Evolutionary conservation across 1,140 invertebrate genomes (phyloP), one percentile per base, ranked within the genome.

Genomic region (Conopomorpha cramerella): DNA sequence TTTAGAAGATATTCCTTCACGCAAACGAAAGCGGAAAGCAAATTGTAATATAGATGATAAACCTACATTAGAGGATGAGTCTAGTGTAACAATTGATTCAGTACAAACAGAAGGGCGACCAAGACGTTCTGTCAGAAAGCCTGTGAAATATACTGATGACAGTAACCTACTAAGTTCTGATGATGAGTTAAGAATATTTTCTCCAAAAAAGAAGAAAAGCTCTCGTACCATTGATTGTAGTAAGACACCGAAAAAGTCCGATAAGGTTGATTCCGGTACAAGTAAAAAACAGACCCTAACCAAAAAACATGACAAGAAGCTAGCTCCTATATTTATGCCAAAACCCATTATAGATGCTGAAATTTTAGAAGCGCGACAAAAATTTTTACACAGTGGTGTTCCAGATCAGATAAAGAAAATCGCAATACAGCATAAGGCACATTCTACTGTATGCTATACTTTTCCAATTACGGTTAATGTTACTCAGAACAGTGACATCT

Each of bases 281-380:
- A 32, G n/a, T 8, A 18, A 16, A 11, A 19, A 38, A 11, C 15
- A 34, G 13, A 44, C 25, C 13, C 10, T 23, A 34, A 29, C 29
- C 35, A 37, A 11, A 40, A 17, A 15, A 43, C 8, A 10, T 27
- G 14, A 43, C n/a, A 33, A 35, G 8, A 81, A 80, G 53, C 51
- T 86, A 26, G 84, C 84, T 6, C 83, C 84, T n/a, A 66, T 86
- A n/a, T 86, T 86, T 60, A 39, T 73, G 11, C 49, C 77, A 8
- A 86, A 84, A 65, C 68, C 74, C 18, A 72, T 77, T 46, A 45
- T 77, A 2, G 78, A 81, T 77, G 64, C 64, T 13, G 61, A 47
- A 27, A 55, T 63, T 12, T 35, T 81, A 25, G 77, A 80, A 48
- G 84, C 84, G n/a, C 82, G 79, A 47, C 74, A 80, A 41, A 78